Conservation (phyloP, 2,113 vertebrate species). For the Nesoenas mayeri region DNA sequence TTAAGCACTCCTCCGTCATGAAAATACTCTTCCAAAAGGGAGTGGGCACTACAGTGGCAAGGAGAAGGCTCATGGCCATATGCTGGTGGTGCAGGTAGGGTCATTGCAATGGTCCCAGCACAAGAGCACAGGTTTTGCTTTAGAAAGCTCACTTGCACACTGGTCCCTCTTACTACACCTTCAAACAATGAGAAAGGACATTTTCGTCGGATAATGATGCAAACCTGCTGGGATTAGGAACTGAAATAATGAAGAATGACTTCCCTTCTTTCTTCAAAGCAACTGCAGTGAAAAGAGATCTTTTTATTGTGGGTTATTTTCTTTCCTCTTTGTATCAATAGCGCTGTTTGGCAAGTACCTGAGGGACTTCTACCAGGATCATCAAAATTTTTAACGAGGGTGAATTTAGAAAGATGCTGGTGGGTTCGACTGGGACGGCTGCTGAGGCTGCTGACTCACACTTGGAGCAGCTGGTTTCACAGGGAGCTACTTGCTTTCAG, state of each 20-base stretch:
- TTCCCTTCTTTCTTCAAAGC: constrained; percentile 29
- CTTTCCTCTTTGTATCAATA: neutral
- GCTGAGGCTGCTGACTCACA: constrained; percentile 23
- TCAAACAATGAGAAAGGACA: constrained; percentile 24
- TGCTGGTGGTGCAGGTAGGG: neutral
- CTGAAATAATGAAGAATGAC: constrained; percentile 62
- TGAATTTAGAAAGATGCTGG: constrained; percentile 36
- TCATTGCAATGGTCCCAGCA: neutral
- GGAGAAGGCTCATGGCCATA: neutral
- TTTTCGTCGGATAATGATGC: constrained; percentile 65
- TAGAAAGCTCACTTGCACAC: neutral
- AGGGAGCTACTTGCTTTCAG: constrained; percentile 30
- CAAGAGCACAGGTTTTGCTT: neutral
- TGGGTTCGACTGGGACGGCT: constrained; percentile 1
- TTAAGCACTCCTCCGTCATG: neutral
- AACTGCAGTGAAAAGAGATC: constrained; percentile 26
- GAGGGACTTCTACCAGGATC: constrained; percentile 7
- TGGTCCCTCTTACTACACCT: neutral
- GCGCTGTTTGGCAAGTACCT: neutral
- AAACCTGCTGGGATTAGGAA: constrained; percentile 61
- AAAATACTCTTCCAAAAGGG: neutral
- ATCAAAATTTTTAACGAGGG: constrained; percentile 16
- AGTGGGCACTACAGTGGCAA: neutral
- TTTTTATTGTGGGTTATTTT: neutral
- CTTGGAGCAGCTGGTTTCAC: constrained; percentile 18